Evolutionary conservation across 2,113 vertebrate species (phyloP).

Genomic region (Alethe castanea): DNA sequence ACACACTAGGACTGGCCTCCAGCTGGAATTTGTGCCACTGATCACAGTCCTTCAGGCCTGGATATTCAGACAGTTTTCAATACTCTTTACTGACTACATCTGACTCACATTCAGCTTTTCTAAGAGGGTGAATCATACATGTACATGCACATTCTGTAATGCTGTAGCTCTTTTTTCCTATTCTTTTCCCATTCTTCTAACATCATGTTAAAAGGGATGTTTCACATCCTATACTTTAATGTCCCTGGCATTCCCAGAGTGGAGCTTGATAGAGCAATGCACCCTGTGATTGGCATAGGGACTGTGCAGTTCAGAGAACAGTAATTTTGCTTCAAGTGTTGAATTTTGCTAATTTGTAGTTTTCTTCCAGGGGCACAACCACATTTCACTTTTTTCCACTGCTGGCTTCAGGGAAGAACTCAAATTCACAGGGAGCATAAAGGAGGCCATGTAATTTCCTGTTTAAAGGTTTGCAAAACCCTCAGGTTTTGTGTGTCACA

Average conservation of each 20-base stretch:
- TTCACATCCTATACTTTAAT: not conserved
- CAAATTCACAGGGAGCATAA: not conserved
- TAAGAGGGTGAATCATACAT: not conserved
- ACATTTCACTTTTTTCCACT: not conserved
- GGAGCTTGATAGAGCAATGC: not conserved
- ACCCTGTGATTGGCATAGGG: not conserved
- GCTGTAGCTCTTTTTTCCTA: not conserved
- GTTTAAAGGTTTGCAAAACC: not conserved
- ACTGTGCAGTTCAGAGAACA: not conserved
- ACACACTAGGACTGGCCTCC: not conserved
- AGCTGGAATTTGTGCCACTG: not conserved
- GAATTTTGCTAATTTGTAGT: not conserved
- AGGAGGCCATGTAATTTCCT: not conserved
- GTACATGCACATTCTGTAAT: not conserved
- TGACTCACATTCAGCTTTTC: not conserved
- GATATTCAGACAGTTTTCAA: not conserved
- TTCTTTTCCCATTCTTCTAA: not conserved
- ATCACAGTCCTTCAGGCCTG: not conserved
- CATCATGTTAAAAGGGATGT: not conserved
- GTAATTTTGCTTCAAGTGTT: not conserved
- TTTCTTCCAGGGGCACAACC: not conserved
- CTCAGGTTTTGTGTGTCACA: not conserved
- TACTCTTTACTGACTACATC: not conserved
- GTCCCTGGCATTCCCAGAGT: not conserved
- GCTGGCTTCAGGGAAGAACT: not conserved